A percentile compares a stretch with the other conserved stretches of the same genome.
Conservation (phyloP, 2,888 invertebrate genomes). For the Nemurella pictetii region DNA sequence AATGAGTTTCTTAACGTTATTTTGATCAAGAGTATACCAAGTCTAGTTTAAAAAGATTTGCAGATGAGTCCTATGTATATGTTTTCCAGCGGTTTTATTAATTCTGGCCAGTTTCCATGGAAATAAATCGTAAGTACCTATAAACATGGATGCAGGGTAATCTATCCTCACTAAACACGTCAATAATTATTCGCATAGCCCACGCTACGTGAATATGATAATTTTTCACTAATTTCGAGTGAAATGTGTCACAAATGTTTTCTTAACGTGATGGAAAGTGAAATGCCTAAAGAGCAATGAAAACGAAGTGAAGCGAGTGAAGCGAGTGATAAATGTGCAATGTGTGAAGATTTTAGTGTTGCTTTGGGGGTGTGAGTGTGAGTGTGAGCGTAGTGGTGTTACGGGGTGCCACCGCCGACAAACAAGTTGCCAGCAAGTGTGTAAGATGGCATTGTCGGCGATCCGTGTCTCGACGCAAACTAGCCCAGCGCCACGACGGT, state of each 20-base stretch:
- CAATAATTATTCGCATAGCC: neutral
- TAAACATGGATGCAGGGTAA: too few species aligned
- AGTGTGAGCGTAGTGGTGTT: neutral
- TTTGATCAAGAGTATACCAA: too few species aligned
- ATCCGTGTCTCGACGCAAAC: neutral
- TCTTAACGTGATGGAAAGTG: neutral
- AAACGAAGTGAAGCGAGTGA: neutral
- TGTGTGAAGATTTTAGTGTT: neutral
- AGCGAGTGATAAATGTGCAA: neutral
- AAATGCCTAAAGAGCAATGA: neutral
- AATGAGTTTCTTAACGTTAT: too few species aligned
- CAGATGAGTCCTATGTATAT: too few species aligned
- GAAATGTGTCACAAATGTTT: neutral
- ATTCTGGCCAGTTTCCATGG: too few species aligned
- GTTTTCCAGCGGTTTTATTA: too few species aligned
- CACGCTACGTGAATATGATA: neutral
- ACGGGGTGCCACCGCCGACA: neutral
- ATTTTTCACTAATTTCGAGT: neutral
- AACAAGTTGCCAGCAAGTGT: neutral
- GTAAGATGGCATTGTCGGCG: constrained; percentile 27
- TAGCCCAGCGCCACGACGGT: constrained; percentile 10
- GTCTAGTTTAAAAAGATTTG: too few species aligned
- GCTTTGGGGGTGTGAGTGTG: neutral
- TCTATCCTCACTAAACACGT: neutral
- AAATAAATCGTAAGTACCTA: too few species aligned